phyloP scores from a whole-genome alignment of 2,113 vertebrate species.

The Rynchops niger region DNA sequence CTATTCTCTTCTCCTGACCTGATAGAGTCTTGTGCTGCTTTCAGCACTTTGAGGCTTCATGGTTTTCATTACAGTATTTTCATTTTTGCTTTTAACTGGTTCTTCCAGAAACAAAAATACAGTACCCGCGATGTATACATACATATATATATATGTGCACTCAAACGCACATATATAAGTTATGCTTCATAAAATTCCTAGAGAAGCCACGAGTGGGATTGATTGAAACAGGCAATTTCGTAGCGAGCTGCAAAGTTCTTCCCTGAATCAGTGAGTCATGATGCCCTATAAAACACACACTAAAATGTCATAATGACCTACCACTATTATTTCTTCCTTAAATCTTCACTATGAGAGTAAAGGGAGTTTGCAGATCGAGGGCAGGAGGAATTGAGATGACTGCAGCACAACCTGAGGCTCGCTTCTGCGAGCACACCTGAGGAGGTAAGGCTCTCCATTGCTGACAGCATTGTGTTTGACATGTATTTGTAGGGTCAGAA shows the following conservation, averaged over 20 bases:
- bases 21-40: not conserved
- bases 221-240: constrained; percentile 55
- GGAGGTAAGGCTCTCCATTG: not conserved
- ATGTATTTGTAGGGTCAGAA: not conserved
- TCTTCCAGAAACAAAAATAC: not conserved
- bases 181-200: constrained; percentile 46
- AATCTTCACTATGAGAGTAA: not conserved
- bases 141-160: not conserved
- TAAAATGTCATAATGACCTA: constrained; percentile 65
- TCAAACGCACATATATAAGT: not conserved
- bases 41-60: not conserved
- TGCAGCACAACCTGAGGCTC: not conserved
- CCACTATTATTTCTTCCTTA: constrained; percentile 38
- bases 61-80: not conserved
- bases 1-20: not conserved
- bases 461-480: rapidly evolving
- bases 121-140: not conserved
- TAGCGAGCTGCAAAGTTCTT: constrained; percentile 43
- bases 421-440: rapidly evolving
- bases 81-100: not conserved
- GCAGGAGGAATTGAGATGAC: not conserved
- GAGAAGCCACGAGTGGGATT: constrained; percentile 1
- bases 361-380: not conserved
- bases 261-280: constrained; percentile 54
- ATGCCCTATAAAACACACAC: constrained; percentile 58